A percentile compares a stretch with the other conserved stretches of the same genome.
Conservation (phyloP, 2,113 vertebrate genomes). For the Ochotona curzoniae region DNA sequence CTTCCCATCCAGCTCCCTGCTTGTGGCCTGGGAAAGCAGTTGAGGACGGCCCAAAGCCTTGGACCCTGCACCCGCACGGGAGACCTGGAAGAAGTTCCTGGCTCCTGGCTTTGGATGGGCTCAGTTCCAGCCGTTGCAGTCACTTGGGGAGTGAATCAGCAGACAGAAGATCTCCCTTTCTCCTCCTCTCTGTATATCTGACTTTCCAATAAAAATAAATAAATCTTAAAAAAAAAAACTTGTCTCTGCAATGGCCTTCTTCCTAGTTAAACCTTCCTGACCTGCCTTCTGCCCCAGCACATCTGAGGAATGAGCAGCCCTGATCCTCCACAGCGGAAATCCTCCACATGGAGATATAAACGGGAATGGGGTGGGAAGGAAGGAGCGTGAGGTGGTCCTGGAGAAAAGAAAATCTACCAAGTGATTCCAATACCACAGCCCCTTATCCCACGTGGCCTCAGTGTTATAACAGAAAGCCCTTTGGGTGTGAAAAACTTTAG, state of each 20-base stretch:
- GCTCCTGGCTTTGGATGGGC: too few relatives aligned
- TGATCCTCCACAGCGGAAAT: background rate
- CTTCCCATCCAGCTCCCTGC: too few relatives aligned
- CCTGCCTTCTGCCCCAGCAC: background rate
- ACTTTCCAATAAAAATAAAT: too few relatives aligned
- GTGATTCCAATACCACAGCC: background rate
- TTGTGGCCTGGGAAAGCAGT: too few relatives aligned
- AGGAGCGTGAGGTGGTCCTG: background rate
- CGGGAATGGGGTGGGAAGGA: background rate
- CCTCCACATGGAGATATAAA: background rate
- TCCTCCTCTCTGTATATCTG: too few relatives aligned
- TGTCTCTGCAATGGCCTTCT: background rate
- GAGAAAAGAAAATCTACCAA: background rate
- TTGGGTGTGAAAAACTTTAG: background rate
- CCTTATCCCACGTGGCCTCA: background rate
- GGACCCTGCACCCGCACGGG: too few relatives aligned
- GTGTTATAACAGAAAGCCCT: background rate
- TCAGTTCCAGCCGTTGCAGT: too few relatives aligned
- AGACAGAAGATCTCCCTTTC: too few relatives aligned
- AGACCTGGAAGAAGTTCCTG: too few relatives aligned
- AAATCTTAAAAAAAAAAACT: too few relatives aligned
- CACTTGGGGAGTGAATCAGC: too few relatives aligned
- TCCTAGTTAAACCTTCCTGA: background rate
- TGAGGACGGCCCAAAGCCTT: too few relatives aligned
- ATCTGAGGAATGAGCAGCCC: background rate